These are phyloP conservation scores for Dryobota labecula DNA, from an alignment of 2,888 invertebrate genomes.

Conservation along the genomic window DNA sequence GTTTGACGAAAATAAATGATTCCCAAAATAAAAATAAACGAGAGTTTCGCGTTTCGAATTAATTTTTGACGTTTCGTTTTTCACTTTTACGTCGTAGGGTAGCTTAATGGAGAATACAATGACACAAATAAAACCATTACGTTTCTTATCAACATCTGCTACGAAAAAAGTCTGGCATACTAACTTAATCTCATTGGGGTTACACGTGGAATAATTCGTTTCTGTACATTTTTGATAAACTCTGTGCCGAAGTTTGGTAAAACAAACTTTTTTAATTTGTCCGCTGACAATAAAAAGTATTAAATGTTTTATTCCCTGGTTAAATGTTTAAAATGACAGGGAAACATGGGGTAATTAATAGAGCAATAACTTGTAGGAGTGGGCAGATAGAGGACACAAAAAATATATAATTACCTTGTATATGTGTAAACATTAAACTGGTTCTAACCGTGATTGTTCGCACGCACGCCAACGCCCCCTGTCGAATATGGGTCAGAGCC, in stretches of 20 bases:
- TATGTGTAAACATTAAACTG: constrained; percentile 84
- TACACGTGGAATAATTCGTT: constrained; percentile 46
- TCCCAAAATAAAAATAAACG: constrained; percentile 88
- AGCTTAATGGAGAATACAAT: constrained; percentile 73
- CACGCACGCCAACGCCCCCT: constrained; percentile 79
- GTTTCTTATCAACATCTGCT: constrained; percentile 67
- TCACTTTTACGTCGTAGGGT: constrained; percentile 75
- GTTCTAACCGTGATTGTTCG: constrained; percentile 81
- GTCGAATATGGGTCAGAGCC: constrained; percentile 75
- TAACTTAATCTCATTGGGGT: constrained; percentile 61
- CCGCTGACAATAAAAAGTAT: constrained; percentile 54
- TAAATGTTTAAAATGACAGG: constrained; percentile 70
- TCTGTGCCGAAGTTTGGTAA: constrained; percentile 26
- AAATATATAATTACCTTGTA: constrained; percentile 81
- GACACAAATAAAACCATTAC: constrained; percentile 69
- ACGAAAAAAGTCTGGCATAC: constrained; percentile 53
- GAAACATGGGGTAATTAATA: constrained; percentile 76
- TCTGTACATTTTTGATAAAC: constrained; percentile 49
- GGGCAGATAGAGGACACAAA: constrained; percentile 78
- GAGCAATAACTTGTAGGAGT: constrained; percentile 78
- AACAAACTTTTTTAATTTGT: constrained; percentile 55
- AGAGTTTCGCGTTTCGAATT: constrained; percentile 87
- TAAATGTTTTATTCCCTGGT: constrained; percentile 42
- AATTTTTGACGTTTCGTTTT: constrained; percentile 84
- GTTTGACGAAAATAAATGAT: constrained; percentile 90